A percentile compares a stretch with the other conserved stretches of the same genome.
These are phyloP conservation scores for Amblyopsis hoosieri DNA, from an alignment of 2,797 vertebrate species.

Conservation along the genomic window DNA sequence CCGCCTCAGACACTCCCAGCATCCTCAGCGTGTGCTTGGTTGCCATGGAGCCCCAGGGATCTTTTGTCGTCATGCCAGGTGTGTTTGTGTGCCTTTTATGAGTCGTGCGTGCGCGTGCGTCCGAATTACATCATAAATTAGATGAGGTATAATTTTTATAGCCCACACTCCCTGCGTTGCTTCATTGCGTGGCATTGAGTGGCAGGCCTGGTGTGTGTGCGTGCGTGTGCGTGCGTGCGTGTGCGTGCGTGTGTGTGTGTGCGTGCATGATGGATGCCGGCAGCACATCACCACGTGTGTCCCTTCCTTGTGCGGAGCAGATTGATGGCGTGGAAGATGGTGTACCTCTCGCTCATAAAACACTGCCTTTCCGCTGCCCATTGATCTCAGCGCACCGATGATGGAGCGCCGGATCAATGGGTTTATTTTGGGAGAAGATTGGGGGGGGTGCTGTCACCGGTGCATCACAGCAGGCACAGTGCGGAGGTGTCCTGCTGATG, in stretches of 20 bases:
- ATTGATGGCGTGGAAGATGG: slow-evolving; percentile 68
- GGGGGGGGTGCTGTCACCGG: slow-evolving; percentile 47
- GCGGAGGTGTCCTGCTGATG: slow-evolving; percentile 47
- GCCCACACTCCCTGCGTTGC: slow-evolving; percentile 2
- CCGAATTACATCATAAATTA: slow-evolving; percentile 21
- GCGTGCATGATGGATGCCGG: slow-evolving; percentile 58
- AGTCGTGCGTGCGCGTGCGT: neutral
- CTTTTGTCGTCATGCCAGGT: slow-evolving; percentile 99
- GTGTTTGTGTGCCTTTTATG: slow-evolving; percentile 15
- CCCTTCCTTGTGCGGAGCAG: slow-evolving; percentile 59
- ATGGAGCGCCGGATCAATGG: slow-evolving; percentile 72
- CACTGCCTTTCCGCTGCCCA: slow-evolving; percentile 64
- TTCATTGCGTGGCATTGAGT: slow-evolving; percentile 17
- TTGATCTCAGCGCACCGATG: slow-evolving; percentile 70
- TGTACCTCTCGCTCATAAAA: slow-evolving; percentile 70
- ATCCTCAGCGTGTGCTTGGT: slow-evolving; percentile 98
- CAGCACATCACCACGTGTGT: slow-evolving; percentile 59
- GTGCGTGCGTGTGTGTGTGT: slow-evolving; percentile 1
- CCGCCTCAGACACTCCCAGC: slow-evolving; percentile 94
- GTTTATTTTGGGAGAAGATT: slow-evolving; percentile 70
- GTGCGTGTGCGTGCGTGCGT: neutral
- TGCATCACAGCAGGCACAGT: slow-evolving; percentile 54
- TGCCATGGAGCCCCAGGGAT: slow-evolving; percentile 97
- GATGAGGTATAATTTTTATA: slow-evolving; percentile 18
- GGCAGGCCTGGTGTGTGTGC: neutral